Percentiles rank a stretch among this genome's conserved stretches.
Evolutionary conservation across 2,113 vertebrate genomes (phyloP).

Genomic region (Calidris pygmaea): DNA sequence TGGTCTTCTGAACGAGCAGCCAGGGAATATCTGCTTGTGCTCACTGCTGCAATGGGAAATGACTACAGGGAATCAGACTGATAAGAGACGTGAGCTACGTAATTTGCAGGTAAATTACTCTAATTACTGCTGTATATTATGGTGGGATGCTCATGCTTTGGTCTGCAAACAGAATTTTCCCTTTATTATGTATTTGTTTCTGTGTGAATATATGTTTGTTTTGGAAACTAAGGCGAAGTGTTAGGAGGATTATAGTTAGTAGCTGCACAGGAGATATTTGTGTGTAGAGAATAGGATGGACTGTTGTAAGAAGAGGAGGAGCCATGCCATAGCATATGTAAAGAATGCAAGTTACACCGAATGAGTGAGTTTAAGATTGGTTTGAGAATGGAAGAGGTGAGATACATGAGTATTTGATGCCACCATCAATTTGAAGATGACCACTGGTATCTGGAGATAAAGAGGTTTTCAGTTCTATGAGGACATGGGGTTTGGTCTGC

Average conservation of each 20-base stretch:
- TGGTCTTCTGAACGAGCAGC: background rate
- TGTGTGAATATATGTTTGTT: background rate
- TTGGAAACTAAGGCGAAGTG: background rate
- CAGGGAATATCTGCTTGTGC: background rate
- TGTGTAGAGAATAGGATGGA: background rate
- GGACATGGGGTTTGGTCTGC: background rate
- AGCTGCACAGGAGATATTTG: background rate
- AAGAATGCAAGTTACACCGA: background rate
- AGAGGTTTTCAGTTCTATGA: background rate
- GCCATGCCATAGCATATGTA: background rate
- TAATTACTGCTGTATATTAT: background rate
- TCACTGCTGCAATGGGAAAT: background rate
- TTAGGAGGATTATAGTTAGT: background rate
- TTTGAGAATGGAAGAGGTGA: background rate
- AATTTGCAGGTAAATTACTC: background rate
- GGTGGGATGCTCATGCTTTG: background rate
- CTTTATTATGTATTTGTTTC: background rate
- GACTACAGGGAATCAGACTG: background rate
- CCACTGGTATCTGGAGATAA: background rate
- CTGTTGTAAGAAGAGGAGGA: background rate
- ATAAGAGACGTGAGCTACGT: accelerated
- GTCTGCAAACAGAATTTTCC: background rate
- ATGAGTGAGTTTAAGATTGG: background rate
- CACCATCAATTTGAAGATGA: background rate
- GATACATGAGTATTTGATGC: background rate